A percentile compares a stretch with the other conserved stretches of the same genome.
Evolutionary conservation across 2,113 vertebrate genomes (phyloP).

Genomic region (Pygathrix nemaeus): DNA sequence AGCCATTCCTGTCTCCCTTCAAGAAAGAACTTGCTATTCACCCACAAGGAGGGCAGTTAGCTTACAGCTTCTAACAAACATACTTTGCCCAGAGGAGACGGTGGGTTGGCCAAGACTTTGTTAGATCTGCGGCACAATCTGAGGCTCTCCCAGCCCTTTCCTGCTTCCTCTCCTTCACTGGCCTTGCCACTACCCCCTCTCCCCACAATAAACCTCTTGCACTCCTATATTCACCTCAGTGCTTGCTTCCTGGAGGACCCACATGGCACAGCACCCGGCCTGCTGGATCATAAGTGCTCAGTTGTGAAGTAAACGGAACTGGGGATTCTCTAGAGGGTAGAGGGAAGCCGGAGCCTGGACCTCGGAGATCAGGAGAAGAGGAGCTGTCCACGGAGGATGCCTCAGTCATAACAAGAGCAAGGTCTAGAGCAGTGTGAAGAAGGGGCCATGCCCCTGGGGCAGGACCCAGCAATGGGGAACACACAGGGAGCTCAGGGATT

Average conservation of each 20-base stretch:
- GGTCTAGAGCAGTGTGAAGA: background rate
- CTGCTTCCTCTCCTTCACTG: background rate
- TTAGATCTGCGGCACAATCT: background rate
- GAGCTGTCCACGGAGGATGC: background rate
- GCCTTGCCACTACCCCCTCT: background rate
- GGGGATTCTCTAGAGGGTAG: background rate
- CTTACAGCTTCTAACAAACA: background rate
- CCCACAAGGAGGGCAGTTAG: background rate
- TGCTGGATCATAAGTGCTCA: background rate
- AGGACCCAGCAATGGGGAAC: background rate
- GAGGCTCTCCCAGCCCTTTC: background rate
- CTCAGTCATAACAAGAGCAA: background rate
- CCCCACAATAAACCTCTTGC: background rate
- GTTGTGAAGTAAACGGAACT: background rate
- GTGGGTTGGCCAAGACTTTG: background rate
- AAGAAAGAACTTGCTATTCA: background rate
- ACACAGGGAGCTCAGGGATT: background rate
- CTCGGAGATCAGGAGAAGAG: background rate
- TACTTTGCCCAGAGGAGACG: background rate
- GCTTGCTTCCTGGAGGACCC: background rate
- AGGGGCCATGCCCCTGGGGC: background rate
- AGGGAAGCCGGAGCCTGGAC: background rate
- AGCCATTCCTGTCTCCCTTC: background rate
- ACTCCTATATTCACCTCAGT: background rate
- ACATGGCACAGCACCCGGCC: background rate